Conservation (phyloP, 1,140 invertebrate genomes). For the Laodelphax striatellus region DNA sequence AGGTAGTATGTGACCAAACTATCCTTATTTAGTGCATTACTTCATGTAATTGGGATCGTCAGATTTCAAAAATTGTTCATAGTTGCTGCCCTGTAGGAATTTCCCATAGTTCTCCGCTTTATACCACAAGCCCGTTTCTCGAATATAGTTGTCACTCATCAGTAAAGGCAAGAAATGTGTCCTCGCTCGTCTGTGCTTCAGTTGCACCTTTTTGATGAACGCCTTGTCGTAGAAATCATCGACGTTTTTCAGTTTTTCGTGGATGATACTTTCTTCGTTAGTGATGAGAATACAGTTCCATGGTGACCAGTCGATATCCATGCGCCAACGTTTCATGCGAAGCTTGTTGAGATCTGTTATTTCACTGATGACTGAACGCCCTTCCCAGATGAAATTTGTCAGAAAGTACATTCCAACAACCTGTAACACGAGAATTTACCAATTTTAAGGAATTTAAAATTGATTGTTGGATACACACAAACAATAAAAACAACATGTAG, state of each 20-base stretch:
- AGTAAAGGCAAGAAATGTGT: constrained; percentile 10
- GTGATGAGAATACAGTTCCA: constrained; percentile 62
- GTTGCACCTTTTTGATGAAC: constrained; percentile 8
- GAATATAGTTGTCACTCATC: constrained; percentile 2
- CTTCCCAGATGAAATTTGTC: constrained; percentile 52
- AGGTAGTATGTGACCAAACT: too few relatives aligned
- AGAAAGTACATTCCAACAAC: constrained; percentile 49
- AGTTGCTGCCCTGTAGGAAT: neutral
- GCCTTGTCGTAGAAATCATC: constrained; percentile 10
- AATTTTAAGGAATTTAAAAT: neutral
- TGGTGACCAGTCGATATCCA: constrained; percentile 48
- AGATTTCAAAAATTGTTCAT: too few relatives aligned
- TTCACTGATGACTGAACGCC: constrained; percentile 49
- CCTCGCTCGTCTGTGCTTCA: constrained; percentile 14
- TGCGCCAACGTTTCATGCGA: constrained; percentile 43
- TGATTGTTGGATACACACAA: too few relatives aligned
- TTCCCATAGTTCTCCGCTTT: neutral
- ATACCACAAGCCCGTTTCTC: constrained; percentile 1
- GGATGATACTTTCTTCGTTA: constrained; percentile 45
- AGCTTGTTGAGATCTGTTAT: constrained; percentile 42
- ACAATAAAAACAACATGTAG: too few relatives aligned
- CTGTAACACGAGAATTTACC: neutral
- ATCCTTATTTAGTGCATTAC: too few relatives aligned
- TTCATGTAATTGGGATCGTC: too few relatives aligned
- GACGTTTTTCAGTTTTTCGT: constrained; percentile 29